Percentiles rank a stretch among this genome's conserved stretches.
Conservation (phyloP, 1,140 invertebrate species). For the Dolichoris vasculosae region DNA sequence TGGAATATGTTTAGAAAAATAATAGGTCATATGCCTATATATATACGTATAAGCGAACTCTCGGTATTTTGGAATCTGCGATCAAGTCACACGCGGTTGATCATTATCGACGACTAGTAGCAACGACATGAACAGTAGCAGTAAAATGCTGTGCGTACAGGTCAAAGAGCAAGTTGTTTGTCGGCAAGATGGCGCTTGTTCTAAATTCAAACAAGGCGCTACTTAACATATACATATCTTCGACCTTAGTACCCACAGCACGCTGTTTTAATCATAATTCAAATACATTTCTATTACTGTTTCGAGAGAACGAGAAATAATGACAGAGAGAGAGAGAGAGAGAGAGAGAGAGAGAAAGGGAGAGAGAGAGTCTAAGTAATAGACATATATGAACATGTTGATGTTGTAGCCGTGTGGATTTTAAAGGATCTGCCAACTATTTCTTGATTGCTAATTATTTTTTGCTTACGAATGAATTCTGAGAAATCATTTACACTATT, state of each 20-base stretch:
- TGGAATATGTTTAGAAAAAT: too few species aligned
- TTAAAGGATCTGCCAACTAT: conserved; percentile 11
- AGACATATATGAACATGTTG: background rate
- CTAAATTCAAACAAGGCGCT: conserved; percentile 74
- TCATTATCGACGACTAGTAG: background rate
- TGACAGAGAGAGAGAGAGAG: background rate
- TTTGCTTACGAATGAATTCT: conserved; percentile 15
- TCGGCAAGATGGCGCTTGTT: conserved; percentile 71
- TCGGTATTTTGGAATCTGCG: background rate
- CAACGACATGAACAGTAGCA: background rate
- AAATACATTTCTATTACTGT: conserved; percentile 76
- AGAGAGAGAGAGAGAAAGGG: conserved; percentile 6
- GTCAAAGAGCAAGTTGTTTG: conserved; percentile 41
- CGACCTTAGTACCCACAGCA: conserved; percentile 60
- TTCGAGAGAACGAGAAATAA: conserved; percentile 47
- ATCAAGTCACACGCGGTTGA: background rate
- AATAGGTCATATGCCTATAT: background rate
- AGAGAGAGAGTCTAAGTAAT: conserved; percentile 1
- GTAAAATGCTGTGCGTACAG: background rate
- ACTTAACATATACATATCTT: conserved; percentile 73
- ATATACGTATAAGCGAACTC: background rate
- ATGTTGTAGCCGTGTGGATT: conserved; percentile 29
- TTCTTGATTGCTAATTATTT: background rate
- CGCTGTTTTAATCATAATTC: conserved; percentile 75
- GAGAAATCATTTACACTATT: conserved; percentile 46